Percentiles rank a stretch among this genome's conserved stretches.
phyloP scores from a whole-genome alignment of 2,888 invertebrate species.

The Erebia ligea region DNA sequence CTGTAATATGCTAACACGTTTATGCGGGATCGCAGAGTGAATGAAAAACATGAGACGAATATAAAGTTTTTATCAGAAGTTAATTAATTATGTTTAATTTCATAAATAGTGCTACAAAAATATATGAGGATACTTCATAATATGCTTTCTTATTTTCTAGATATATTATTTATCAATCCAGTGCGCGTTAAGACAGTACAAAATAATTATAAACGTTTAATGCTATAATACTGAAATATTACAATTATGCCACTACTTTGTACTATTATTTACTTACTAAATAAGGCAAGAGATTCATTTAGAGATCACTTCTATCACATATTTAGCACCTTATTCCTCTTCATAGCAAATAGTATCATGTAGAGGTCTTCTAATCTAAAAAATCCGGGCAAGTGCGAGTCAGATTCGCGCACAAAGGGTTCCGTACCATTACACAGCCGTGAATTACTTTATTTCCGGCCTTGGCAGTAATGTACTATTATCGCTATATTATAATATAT shows the following conservation, averaged over 20 bases:
- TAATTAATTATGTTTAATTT: background rate
- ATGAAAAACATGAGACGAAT: background rate
- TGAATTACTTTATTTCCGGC: too few relatives aligned
- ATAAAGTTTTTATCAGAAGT: background rate
- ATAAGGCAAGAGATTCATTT: conserved; percentile 58
- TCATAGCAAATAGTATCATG: background rate
- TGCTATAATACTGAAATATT: conserved; percentile 62
- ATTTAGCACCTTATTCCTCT: conserved; percentile 41
- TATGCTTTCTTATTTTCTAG: background rate
- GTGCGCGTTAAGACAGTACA: background rate
- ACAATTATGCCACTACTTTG: conserved; percentile 57
- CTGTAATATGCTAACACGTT: background rate
- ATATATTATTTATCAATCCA: background rate
- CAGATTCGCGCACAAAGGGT: too few relatives aligned
- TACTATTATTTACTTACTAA: conserved; percentile 47
- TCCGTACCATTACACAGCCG: too few relatives aligned
- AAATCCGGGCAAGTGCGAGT: too few relatives aligned
- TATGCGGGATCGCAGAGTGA: background rate
- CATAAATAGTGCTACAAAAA: conserved; percentile 12
- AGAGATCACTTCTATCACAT: conserved; percentile 48
- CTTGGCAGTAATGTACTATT: too few relatives aligned
- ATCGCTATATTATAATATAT: background rate
- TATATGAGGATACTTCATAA: background rate
- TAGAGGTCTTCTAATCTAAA: too few relatives aligned
- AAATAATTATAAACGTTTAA: conserved; percentile 24